These are phyloP conservation scores for Echinops telfairi DNA, from an alignment of 2,113 vertebrate genomes.

Conservation along the genomic window DNA sequence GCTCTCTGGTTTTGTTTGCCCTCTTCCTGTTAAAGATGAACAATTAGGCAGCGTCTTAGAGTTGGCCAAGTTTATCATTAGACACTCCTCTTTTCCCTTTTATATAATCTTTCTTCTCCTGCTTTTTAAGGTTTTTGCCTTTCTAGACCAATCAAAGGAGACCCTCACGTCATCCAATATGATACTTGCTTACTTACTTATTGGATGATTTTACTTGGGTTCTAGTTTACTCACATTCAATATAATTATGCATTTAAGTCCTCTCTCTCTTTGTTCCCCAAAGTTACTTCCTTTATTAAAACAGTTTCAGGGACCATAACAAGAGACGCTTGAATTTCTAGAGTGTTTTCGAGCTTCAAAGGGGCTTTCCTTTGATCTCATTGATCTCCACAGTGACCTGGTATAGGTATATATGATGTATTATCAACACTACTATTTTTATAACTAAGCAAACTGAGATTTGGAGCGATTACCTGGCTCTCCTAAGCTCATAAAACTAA, in stretches of 20 bases:
- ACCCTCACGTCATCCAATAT: neutral
- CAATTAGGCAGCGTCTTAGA: fast-evolving
- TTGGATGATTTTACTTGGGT: neutral
- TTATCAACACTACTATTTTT: neutral
- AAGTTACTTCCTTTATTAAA: neutral
- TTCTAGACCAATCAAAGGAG: neutral
- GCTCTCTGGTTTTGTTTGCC: fast-evolving
- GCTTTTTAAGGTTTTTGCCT: neutral
- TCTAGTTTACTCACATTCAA: neutral
- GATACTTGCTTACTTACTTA: neutral
- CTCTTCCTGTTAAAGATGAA: fast-evolving
- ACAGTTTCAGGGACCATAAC: neutral
- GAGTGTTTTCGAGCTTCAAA: neutral
- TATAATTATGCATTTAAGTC: neutral
- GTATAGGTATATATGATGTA: neutral
- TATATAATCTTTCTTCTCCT: neutral
- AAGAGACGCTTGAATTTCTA: neutral
- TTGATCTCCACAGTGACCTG: neutral
- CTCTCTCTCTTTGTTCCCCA: neutral
- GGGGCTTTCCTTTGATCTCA: neutral
- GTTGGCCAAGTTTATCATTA: neutral
- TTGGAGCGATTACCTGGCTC: neutral
- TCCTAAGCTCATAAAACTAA: neutral
- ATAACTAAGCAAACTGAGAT: neutral
- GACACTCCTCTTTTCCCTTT: neutral